Evolutionary conservation across 2,797 vertebrate species (phyloP).

Genomic region (Tachyglossus aculeatus): DNA sequence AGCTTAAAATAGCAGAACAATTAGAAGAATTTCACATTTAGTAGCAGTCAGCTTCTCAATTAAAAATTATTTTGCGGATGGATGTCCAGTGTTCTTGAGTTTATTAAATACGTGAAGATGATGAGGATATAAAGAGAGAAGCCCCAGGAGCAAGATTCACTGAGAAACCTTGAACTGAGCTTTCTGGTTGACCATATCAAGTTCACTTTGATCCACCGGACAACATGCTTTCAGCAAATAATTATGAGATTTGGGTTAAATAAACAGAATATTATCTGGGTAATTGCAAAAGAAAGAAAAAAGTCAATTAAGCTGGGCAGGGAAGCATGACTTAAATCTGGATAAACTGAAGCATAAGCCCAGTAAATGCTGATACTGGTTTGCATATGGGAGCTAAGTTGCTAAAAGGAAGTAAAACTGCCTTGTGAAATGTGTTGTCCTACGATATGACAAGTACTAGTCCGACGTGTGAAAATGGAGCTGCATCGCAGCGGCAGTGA

Average conservation of each 20-base stretch:
- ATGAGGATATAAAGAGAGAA: background rate
- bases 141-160: background rate
- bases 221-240: conserved; percentile 14
- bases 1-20: background rate
- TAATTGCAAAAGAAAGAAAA: conserved; percentile 57
- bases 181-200: conserved; percentile 6
- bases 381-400: conserved; percentile 58
- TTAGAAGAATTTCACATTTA: conserved; percentile 29
- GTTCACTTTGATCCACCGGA: conserved; percentile 4
- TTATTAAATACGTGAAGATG: background rate
- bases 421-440: conserved; percentile 52
- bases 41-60: background rate
- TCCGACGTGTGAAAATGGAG: conserved; percentile 45
- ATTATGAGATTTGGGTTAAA: conserved; percentile 49
- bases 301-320: conserved; percentile 37
- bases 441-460: conserved; percentile 38
- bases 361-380: conserved; percentile 35
- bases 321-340: conserved; percentile 44
- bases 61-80: conserved; percentile 1
- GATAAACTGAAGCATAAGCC: conserved; percentile 44
- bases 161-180: background rate
- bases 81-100: conserved; percentile 9
- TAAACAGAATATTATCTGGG: conserved; percentile 62
- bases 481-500: conserved; percentile 8
- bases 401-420: conserved; percentile 59